Percentiles rank a stretch among this genome's conserved stretches.
phyloP scores from a whole-genome alignment of 2,113 vertebrate species.

The Cichladusa arquata region DNA sequence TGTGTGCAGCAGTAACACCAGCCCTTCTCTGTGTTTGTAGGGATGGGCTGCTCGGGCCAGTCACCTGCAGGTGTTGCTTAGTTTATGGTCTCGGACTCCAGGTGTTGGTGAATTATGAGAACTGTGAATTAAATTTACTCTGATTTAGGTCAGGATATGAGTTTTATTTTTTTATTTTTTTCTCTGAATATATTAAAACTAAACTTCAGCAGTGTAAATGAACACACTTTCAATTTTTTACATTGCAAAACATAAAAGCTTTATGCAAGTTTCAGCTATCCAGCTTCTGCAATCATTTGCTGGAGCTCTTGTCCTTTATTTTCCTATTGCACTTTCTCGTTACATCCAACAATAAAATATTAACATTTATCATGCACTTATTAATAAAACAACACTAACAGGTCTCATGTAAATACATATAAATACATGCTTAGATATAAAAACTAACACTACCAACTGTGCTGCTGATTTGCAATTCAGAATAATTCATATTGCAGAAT shows the following conservation, averaged over 20 bases:
- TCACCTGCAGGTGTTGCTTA: neutral
- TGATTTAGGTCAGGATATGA: neutral
- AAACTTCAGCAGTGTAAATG: neutral
- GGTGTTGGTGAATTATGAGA: neutral
- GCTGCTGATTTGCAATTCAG: neutral
- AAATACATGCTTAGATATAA: neutral
- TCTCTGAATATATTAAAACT: neutral
- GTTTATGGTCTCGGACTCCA: neutral
- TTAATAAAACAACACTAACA: neutral
- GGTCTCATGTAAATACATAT: neutral
- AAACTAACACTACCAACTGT: neutral
- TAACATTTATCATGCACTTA: neutral
- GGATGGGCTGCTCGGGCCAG: neutral
- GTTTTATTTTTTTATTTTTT: neutral
- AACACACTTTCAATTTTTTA: neutral
- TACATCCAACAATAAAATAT: neutral
- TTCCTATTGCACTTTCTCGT: neutral
- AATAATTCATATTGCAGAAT: conserved; percentile 7
- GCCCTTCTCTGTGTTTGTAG: neutral
- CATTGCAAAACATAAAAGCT: neutral
- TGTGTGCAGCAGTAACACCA: neutral
- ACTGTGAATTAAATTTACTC: neutral
- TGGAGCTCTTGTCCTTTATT: neutral
- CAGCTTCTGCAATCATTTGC: neutral
- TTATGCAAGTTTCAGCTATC: neutral